phyloP scores from a whole-genome alignment of 1,140 invertebrate genomes.

The Papilio polytes region DNA sequence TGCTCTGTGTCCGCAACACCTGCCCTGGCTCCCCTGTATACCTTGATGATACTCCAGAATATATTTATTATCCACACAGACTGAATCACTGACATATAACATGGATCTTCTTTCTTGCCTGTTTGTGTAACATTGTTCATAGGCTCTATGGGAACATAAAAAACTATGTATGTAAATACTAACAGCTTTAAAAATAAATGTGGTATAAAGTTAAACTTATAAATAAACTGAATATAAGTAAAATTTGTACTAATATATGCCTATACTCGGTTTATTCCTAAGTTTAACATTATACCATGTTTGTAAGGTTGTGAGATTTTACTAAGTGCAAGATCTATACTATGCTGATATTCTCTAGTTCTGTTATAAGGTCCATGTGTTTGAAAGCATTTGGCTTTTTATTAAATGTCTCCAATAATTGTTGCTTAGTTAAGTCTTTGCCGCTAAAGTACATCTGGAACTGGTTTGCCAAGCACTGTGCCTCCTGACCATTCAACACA shows the following conservation, averaged over 20 bases:
- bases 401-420: constrained; percentile 89
- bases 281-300: no score
- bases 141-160: constrained; percentile 32
- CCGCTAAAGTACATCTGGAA: constrained; percentile 93
- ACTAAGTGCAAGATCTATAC: constrained; percentile 44
- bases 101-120: constrained; percentile 41
- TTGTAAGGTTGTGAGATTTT: neutral
- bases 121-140: neutral
- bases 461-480: constrained; percentile 93
- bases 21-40: constrained; percentile 24
- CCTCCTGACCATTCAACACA: constrained; percentile 90
- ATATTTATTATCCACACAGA: constrained; percentile 70
- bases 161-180: neutral
- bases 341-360: constrained; percentile 89
- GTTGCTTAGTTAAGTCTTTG: constrained; percentile 85
- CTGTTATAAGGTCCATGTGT: constrained; percentile 92
- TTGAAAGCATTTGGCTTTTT: constrained; percentile 90
- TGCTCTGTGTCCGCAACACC: neutral
- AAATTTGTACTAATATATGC: no score
- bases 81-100: constrained; percentile 55
- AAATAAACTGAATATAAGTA: no score
- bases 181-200: no score
- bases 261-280: no score
- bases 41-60: constrained; percentile 65
- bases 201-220: no score